Conservation (phyloP, 2,888 invertebrate genomes). For the Leucophenga maculata region DNA sequence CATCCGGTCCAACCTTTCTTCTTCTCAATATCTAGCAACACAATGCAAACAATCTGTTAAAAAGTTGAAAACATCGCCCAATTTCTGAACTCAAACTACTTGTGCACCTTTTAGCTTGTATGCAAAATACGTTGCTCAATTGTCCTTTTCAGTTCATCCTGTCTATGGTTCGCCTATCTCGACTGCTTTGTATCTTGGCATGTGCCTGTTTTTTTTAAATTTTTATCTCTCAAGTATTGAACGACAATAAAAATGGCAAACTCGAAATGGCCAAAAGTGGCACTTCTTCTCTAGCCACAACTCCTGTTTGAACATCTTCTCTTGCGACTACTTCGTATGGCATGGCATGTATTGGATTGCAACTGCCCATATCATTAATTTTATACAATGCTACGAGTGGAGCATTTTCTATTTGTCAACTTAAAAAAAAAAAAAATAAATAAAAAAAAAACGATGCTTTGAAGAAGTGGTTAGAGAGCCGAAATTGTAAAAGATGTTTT, state of each 20-base stretch:
- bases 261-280: background rate
- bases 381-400: conserved; percentile 44
- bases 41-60: conserved; percentile 4
- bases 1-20: background rate
- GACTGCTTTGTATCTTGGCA: conserved; percentile 10
- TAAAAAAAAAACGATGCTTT: background rate
- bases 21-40: background rate
- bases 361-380: conserved; percentile 56
- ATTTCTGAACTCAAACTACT: background rate
- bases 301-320: no score
- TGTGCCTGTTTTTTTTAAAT: conserved; percentile 32
- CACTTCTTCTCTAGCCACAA: no score
- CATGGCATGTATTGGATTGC: conserved; percentile 5
- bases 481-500: conserved; percentile 1
- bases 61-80: conserved; percentile 6
- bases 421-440: background rate
- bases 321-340: no score
- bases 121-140: background rate
- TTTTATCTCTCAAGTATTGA: conserved; percentile 44
- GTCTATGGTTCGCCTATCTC: background rate
- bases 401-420: conserved; percentile 24
- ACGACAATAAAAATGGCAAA: conserved; percentile 23
- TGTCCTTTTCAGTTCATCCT: conserved; percentile 3
- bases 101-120: background rate
- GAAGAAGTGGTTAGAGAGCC: background rate